Evolutionary conservation across 2,113 vertebrate genomes (phyloP).

Genomic region (Crotophaga sulcirostris): DNA sequence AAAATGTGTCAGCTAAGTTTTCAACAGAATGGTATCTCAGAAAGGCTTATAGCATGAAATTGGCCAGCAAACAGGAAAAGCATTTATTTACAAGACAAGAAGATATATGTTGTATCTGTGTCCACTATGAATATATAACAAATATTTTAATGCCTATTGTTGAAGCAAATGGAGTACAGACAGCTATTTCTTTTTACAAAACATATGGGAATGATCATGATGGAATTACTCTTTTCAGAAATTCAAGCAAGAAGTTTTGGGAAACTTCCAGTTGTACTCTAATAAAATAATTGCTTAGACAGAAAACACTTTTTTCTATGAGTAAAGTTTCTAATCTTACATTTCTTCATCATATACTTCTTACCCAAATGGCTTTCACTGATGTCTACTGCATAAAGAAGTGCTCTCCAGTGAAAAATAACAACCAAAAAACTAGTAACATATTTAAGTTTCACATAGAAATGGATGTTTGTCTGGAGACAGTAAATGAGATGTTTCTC

Average conservation of each 20-base stretch:
- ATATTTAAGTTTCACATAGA: neutral
- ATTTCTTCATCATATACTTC: conserved; percentile 2
- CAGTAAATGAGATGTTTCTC: neutral
- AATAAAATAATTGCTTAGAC: neutral
- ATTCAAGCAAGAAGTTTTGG: neutral
- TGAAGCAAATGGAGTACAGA: neutral
- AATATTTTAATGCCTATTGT: neutral
- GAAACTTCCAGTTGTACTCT: neutral
- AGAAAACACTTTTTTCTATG: neutral
- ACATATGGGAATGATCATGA: conserved; percentile 5
- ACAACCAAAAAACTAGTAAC: neutral
- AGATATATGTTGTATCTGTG: neutral
- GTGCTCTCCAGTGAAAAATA: neutral
- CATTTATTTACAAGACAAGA: neutral
- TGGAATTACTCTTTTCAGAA: neutral
- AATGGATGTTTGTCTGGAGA: neutral
- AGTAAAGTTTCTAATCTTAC: neutral
- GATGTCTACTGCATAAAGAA: neutral
- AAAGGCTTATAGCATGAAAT: neutral
- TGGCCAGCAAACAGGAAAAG: neutral
- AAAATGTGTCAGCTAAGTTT: neutral
- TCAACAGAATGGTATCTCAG: neutral
- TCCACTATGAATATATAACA: neutral
- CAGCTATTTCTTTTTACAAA: neutral
- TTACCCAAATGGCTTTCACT: neutral